These are phyloP conservation scores for Enteromius treurensis DNA, from an alignment of 2,797 vertebrate species.

Conservation along the genomic window DNA sequence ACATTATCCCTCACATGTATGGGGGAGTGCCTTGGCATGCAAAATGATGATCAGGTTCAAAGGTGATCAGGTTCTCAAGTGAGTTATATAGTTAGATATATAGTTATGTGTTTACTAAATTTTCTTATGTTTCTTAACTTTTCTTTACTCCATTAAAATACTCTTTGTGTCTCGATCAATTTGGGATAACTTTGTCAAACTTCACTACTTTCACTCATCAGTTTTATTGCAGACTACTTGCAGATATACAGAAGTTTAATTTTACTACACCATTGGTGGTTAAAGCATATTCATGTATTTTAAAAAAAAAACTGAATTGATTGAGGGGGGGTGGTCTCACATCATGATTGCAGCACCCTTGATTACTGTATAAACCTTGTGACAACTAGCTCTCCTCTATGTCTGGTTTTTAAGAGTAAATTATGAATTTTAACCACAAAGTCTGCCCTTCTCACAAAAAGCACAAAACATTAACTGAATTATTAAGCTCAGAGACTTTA, in stretches of 20 bases:
- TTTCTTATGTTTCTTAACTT: background rate
- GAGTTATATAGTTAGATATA: too few species aligned
- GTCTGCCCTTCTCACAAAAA: background rate
- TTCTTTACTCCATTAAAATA: background rate
- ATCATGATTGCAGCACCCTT: too few species aligned
- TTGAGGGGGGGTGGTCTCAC: too few species aligned
- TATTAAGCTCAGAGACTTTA: slow-evolving; percentile 8
- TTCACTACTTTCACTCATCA: background rate
- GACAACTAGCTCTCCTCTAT: background rate
- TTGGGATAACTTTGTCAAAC: background rate
- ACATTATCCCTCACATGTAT: too few species aligned
- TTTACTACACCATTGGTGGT: background rate
- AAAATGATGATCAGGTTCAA: too few species aligned
- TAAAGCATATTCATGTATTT: background rate
- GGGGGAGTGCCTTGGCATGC: too few species aligned
- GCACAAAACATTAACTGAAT: background rate
- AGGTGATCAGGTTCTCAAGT: too few species aligned
- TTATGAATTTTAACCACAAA: background rate
- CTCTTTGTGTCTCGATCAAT: background rate
- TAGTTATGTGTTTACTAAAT: background rate
- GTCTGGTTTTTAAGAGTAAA: background rate
- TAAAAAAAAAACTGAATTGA: background rate
- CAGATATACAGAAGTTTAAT: background rate
- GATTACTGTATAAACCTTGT: background rate
- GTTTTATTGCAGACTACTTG: background rate